These are phyloP conservation scores for Enteromius thamalakanensis DNA, from an alignment of 2,797 vertebrate species.

Conservation along the genomic window DNA sequence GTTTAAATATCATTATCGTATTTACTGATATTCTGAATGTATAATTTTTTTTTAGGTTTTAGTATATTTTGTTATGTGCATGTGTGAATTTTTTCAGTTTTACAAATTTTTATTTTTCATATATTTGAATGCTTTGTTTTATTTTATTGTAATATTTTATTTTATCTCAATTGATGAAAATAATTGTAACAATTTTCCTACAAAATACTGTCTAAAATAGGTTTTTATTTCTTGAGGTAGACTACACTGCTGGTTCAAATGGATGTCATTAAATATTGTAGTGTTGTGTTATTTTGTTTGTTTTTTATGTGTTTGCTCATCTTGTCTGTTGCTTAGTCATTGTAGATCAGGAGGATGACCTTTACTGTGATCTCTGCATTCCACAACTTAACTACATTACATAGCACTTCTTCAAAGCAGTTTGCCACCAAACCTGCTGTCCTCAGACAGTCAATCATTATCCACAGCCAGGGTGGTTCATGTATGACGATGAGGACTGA, in stretches of 20 bases:
- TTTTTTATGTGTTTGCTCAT: no score
- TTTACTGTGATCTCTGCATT: not conserved
- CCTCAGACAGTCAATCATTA: slow-evolving; percentile 1
- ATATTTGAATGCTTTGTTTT: not conserved
- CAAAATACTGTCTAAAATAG: not conserved
- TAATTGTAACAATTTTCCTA: not conserved
- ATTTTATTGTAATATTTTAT: not conserved
- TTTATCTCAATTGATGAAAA: not conserved
- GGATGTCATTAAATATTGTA: not conserved
- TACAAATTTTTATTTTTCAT: no score
- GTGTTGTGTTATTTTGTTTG: not conserved
- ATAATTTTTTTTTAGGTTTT: not conserved
- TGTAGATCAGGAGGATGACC: not conserved
- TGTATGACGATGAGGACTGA: not conserved
- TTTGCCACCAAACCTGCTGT: slow-evolving; percentile 6
- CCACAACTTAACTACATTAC: not conserved
- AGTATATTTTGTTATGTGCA: not conserved
- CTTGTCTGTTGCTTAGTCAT: not conserved
- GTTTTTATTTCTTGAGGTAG: not conserved
- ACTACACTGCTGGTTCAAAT: not conserved
- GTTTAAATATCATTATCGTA: not conserved
- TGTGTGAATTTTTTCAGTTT: not conserved
- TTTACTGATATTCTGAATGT: not conserved
- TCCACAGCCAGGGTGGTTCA: not conserved
- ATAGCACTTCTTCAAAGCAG: not conserved